Base-by-base conservation (phyloP, 2,113 vertebrate genomes). In the Rhinoptilus africanus region DNA sequence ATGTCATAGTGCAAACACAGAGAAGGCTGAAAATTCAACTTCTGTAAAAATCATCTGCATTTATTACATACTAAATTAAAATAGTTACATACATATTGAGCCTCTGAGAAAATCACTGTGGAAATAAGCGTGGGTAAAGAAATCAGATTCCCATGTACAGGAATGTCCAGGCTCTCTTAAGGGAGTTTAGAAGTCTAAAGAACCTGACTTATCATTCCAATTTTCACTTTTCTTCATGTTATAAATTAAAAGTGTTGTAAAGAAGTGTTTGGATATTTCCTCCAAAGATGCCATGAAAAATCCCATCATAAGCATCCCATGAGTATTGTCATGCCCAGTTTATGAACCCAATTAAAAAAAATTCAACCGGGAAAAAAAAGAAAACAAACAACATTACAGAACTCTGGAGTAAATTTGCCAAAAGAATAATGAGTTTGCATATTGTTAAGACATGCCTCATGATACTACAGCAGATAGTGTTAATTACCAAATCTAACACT, bases 11-110 rank as follows among this genome's bases (percentile, higher is more conserved):
- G 63, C 67, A 69, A 72, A 63, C 53, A 72, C 87, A 97, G 71
- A 95, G 77, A 93, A 94, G 79, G 59, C 54, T 92, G 82, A 89
- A 48, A 96, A 85, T 69, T 91, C 51, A 86, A 83, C 32, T 92
- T 96, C 74, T 67, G 78, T 69, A 91, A 96, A 96, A 93, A 59
- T 86, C 5, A 69, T 21, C 24, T 63, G 2, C 16, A 10, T 75
- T 59, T 45, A 72, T 76, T 69, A 7, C 5, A 27, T n/a, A 20
- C 2, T 48, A 34, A 72, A 35, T 66, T 66, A 9, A 53, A 85
- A 47, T 8, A 30, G 3, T 51, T 66, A 13, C 13, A 77, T 35
- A 21, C 1, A 23, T 73, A 27, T 21, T 56, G 19, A 67, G 23
- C 11, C 20, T 48, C 35, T 89, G 34, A 77, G 32, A 10, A 10